Evolutionary conservation across 2,113 vertebrate genomes (phyloP), one percentile per base, ranked within the genome.

Genomic region (Crotophaga sulcirostris): DNA sequence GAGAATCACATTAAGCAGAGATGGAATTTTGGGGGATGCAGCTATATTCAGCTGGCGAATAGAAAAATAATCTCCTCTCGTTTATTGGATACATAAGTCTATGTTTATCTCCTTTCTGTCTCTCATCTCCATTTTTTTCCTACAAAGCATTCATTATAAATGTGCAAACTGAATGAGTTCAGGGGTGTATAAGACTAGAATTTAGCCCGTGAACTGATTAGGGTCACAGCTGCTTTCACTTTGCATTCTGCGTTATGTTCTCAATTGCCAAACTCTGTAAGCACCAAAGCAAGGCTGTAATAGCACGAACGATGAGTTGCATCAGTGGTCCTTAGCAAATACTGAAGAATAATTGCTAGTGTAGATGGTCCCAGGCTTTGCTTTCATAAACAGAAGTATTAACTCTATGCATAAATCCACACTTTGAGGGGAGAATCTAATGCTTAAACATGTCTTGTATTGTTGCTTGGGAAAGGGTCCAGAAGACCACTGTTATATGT

Each of bases 1-100:
- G 59, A 93, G 82, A 91, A 74, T 83, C 67, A 36, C 72, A 72
- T 68, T 70, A 77, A 78, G 45, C 24, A 77, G 55, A 93, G 81
- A 40, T 23, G 44, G 52, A 77, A 36, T 62, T 66, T 58, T 12
- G 13, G 42, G 76, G 51, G 38, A 56, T 63, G 74, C 72, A 94
- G 52, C 60, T 67, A 31, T 56, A 33, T 70, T 85, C 85, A 88
- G 44, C 59, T 75, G 90, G 63, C 44, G 90, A 95, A 93, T 0
- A 87, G 78, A 68, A 73, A 76, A 93, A 90, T 24, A 83, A 78
- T 79, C 69, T 86, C 67, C 64, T 63, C 18, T n/a, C 33, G 34
- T 47, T 72, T 52, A n/a, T 28, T 80, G 29, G 47, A 28, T 80
- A 38, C 21, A 6, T 23, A 54, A 58, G 9, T 28, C 82, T 63